Percentiles rank a stretch among this genome's conserved stretches.
Evolutionary conservation across 2,888 invertebrate species (phyloP).

Genomic region (Empis stercorea): DNA sequence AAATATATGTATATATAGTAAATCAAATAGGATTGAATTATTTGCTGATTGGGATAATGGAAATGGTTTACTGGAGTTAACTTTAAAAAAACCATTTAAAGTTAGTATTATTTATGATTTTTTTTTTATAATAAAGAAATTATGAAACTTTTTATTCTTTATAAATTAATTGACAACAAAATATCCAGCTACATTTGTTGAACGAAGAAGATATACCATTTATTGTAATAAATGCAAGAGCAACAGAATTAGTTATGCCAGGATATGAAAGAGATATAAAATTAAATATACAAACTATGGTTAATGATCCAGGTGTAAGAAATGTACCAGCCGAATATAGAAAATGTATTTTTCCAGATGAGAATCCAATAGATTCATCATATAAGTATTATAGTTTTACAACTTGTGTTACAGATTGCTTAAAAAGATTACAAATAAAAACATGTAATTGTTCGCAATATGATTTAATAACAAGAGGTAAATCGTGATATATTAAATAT

Average conservation of each 20-base stretch:
- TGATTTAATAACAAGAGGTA: constrained; percentile 47
- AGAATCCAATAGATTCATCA: constrained; percentile 41
- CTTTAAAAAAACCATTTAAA: constrained; percentile 11
- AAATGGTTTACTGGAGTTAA: constrained; percentile 19
- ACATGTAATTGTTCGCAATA: constrained; percentile 54
- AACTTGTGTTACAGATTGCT: constrained; percentile 54
- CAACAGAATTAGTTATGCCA: too few relatives aligned
- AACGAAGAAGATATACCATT: constrained; percentile 31
- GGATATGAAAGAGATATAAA: not conserved
- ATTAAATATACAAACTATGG: constrained; percentile 38
- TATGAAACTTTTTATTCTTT: constrained; percentile 1
- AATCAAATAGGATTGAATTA: constrained; percentile 24
- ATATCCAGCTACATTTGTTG: constrained; percentile 20
- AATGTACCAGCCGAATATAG: constrained; percentile 47
- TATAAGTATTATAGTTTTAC: constrained; percentile 58
- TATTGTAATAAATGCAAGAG: constrained; percentile 13
- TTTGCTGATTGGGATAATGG: constrained; percentile 20
- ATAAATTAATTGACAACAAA: too few relatives aligned
- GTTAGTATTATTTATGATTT: constrained; percentile 9
- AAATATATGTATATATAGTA: constrained; percentile 9
- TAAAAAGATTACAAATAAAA: constrained; percentile 45
- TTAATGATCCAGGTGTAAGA: constrained; percentile 49
- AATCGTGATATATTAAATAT: not conserved
- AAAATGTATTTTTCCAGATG: constrained; percentile 56
- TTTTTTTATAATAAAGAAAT: too few relatives aligned